These are phyloP conservation scores for Prietella phreatophila DNA, from an alignment of 2,113 vertebrate species.

Conservation along the genomic window DNA sequence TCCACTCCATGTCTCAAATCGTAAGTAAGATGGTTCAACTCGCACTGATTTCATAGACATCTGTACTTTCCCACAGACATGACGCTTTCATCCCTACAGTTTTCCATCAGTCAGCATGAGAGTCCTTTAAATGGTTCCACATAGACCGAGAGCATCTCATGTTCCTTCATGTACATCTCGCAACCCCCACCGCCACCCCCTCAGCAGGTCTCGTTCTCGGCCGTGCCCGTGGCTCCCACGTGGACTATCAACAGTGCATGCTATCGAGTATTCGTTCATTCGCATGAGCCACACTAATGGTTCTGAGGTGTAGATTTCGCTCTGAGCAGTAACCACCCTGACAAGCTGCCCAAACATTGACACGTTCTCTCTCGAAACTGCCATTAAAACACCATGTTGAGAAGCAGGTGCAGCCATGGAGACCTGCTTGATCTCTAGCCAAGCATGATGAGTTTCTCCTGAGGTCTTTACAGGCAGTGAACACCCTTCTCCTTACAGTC, in stretches of 20 bases:
- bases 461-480: constrained; percentile 1
- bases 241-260: not conserved
- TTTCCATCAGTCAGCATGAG: not conserved
- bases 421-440: not conserved
- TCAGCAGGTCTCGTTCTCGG: not conserved
- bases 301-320: not conserved
- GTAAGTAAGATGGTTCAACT: not conserved
- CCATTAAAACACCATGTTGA: not conserved
- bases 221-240: not conserved
- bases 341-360: not conserved
- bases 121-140: not conserved
- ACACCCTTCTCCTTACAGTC: constrained; percentile 8
- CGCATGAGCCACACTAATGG: not conserved
- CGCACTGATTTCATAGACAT: not conserved
- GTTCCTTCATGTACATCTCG: not conserved
- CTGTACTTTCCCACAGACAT: too few relatives aligned
- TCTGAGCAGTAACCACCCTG: not conserved
- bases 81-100: not conserved
- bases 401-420: constrained; percentile 3
- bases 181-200: too few relatives aligned
- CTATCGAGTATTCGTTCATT: not conserved
- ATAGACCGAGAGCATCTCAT: not conserved
- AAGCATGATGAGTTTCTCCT: not conserved
- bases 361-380: not conserved
- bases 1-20: not conserved